A percentile compares a stretch with the other conserved stretches of the same genome.
These are phyloP conservation scores for Phaedon cochleariae DNA, from an alignment of 2,888 invertebrate species.

Conservation along the genomic window DNA sequence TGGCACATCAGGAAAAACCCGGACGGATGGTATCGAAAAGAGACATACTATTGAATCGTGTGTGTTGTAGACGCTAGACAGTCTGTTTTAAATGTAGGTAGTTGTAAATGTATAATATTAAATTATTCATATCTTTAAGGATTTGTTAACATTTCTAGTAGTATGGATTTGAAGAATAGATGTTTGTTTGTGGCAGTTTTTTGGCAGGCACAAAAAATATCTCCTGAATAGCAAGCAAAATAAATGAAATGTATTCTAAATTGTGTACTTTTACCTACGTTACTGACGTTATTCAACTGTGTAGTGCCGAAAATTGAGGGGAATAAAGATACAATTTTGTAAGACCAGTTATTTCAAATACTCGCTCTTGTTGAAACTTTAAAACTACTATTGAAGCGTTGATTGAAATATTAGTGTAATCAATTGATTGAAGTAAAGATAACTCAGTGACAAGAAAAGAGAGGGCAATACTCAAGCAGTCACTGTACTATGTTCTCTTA, in stretches of 20 bases:
- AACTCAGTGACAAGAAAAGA: too few species aligned
- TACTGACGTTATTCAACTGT: too few species aligned
- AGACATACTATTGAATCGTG: constrained; percentile 74
- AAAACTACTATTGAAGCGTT: too few species aligned
- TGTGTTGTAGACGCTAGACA: neutral
- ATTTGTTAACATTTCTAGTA: neutral
- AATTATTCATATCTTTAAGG: neutral
- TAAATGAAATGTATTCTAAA: neutral
- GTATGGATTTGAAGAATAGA: neutral
- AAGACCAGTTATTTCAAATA: too few species aligned
- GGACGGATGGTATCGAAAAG: constrained; percentile 77
- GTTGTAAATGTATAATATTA: neutral
- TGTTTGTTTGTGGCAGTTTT: neutral
- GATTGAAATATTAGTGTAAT: too few species aligned
- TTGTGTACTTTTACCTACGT: too few species aligned
- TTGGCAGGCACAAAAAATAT: neutral
- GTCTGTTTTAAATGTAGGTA: constrained; percentile 22
- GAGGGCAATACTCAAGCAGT: too few species aligned
- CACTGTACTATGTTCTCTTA: too few species aligned
- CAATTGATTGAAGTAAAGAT: too few species aligned
- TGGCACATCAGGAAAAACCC: constrained; percentile 74
- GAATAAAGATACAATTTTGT: too few species aligned
- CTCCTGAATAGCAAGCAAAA: neutral
- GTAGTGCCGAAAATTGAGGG: too few species aligned
- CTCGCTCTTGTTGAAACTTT: too few species aligned